Percentiles rank a stretch among this genome's conserved stretches.
phyloP scores from a whole-genome alignment of 1,140 invertebrate genomes.

The Lordiphosa stackelbergi region DNA sequence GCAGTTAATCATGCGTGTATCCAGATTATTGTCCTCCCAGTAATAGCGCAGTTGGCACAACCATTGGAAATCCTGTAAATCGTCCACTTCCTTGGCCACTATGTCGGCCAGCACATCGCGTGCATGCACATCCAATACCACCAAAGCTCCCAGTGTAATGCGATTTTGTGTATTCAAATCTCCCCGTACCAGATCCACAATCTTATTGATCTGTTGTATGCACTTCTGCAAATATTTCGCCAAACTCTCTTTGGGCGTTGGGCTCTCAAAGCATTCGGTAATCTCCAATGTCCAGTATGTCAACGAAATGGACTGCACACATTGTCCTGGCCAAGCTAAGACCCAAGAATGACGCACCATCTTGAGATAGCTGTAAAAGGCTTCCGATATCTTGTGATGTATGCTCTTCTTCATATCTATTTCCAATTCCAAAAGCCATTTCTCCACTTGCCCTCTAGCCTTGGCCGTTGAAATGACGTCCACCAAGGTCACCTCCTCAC shows the following conservation, averaged over 20 bases:
- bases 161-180: slow-evolving; percentile 92
- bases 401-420: slow-evolving; percentile 93
- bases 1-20: slow-evolving; percentile 95
- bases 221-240: slow-evolving; percentile 80
- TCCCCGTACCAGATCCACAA: slow-evolving; percentile 91
- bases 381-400: slow-evolving; percentile 82
- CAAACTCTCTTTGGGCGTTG: slow-evolving; percentile 77
- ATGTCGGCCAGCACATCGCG: slow-evolving; percentile 89
- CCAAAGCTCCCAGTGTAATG: slow-evolving; percentile 91
- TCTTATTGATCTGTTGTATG: slow-evolving; percentile 85
- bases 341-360: slow-evolving; percentile 88
- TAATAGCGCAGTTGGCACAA: slow-evolving; percentile 95
- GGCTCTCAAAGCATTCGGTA: slow-evolving; percentile 83
- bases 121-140: slow-evolving; percentile 95
- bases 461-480: slow-evolving; percentile 90
- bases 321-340: slow-evolving; percentile 91
- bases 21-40: slow-evolving; percentile 88
- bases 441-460: slow-evolving; percentile 97
- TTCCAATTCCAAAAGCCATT: slow-evolving; percentile 96
- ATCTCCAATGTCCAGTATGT: slow-evolving; percentile 94
- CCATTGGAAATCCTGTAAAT: slow-evolving; percentile 93
- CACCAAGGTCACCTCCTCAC: slow-evolving; percentile 88
- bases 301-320: slow-evolving; percentile 89
- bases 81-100: slow-evolving; percentile 82
- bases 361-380: slow-evolving; percentile 83